phyloP scores from a whole-genome alignment of 2,888 invertebrate species.

The Lathronympha strigana region DNA sequence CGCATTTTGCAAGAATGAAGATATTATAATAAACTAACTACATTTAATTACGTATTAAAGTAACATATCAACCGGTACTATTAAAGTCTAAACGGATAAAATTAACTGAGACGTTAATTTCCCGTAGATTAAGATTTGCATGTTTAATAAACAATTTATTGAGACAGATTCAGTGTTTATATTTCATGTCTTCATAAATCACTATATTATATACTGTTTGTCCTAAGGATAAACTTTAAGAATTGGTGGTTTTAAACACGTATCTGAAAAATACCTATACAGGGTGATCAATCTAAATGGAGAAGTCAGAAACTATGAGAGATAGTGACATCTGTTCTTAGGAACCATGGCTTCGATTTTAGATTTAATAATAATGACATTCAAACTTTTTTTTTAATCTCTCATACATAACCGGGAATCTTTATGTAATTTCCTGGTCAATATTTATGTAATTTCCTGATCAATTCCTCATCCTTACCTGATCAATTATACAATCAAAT shows the following conservation, averaged over 20 bases:
- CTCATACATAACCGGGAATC: too few relatives aligned
- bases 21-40: constrained; percentile 13
- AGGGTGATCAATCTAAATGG: too few relatives aligned
- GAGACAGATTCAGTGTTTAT: constrained; percentile 16
- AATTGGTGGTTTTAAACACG: background rate
- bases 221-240: background rate
- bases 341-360: too few relatives aligned
- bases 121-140: constrained; percentile 27
- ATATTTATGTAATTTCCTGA: too few relatives aligned
- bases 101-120: constrained; percentile 18
- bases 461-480: too few relatives aligned
- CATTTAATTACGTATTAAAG: constrained; percentile 18
- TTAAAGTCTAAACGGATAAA: constrained; percentile 18
- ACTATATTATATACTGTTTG: background rate
- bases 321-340: too few relatives aligned
- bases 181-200: constrained; percentile 17
- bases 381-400: too few relatives aligned
- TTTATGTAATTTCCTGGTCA: too few relatives aligned
- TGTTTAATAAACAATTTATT: constrained; percentile 27
- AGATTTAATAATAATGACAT: too few relatives aligned
- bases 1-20: constrained; percentile 14
- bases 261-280: background rate
- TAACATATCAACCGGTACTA: constrained; percentile 14
- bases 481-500: too few relatives aligned
- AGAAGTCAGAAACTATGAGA: too few relatives aligned